A percentile compares a stretch with the other conserved stretches of the same genome.
phyloP scores from a whole-genome alignment of 2,888 invertebrate species.

The Parascotia fuliginaria region DNA sequence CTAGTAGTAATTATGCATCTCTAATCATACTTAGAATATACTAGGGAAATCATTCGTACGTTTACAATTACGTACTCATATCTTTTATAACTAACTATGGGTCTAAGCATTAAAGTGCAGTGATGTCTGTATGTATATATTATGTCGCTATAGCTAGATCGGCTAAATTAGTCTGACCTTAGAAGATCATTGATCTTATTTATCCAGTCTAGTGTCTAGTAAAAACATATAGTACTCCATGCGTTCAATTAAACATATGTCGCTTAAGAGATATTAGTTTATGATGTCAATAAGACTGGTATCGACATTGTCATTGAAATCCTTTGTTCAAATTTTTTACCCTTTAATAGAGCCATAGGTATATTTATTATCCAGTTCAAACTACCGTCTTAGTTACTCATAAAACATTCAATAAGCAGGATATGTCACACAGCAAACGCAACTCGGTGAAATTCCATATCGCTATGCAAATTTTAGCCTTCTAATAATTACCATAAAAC shows the following conservation, averaged over 20 bases:
- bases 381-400: conserved; percentile 12
- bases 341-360: not conserved
- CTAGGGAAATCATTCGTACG: too few species aligned
- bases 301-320: not conserved
- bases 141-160: not conserved
- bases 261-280: not conserved
- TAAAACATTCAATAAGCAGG: too few species aligned
- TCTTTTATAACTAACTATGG: too few species aligned
- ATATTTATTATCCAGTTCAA: not conserved
- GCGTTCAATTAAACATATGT: not conserved
- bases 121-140: not conserved
- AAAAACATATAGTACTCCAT: not conserved
- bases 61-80: too few species aligned
- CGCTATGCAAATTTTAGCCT: too few species aligned
- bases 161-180: not conserved
- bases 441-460: too few species aligned
- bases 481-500: too few species aligned
- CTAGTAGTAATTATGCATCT: too few species aligned
- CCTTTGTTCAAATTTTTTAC: conserved; percentile 7
- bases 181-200: not conserved
- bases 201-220: not conserved
- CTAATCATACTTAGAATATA: too few species aligned
- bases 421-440: too few species aligned
- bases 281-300: not conserved
- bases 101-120: too few species aligned